Percentiles rank a stretch among this genome's conserved stretches.
Evolutionary conservation across 2,797 vertebrate species (phyloP).

Genomic region (Heliangelus exortis): DNA sequence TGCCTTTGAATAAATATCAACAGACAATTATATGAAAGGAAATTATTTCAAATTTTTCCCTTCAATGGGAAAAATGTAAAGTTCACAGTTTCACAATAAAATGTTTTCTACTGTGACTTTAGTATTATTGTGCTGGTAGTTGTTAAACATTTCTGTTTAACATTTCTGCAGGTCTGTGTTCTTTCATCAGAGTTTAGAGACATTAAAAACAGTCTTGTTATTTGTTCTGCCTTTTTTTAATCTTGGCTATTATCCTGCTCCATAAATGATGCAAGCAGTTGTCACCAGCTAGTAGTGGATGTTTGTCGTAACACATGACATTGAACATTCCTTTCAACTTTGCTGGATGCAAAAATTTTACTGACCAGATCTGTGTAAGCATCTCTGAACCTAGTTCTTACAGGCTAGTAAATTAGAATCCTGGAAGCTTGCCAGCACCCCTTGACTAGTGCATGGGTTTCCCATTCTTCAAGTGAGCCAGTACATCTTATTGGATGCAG

Average conservation of each 20-base stretch:
- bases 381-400: not conserved
- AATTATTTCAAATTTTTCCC: not conserved
- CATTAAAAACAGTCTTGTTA: not conserved
- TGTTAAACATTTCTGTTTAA: not conserved
- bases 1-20: not conserved
- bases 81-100: too few species aligned
- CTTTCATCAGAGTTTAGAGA: not conserved
- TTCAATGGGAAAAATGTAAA: not conserved
- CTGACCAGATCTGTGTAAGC: not conserved
- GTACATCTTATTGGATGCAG: not conserved
- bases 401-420: not conserved
- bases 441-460: not conserved
- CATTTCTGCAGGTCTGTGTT: not conserved
- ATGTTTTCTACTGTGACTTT: not conserved
- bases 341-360: not conserved
- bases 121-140: not conserved
- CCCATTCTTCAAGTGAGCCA: not conserved
- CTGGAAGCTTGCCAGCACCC: not conserved
- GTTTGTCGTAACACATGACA: not conserved
- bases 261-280: not conserved
- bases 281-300: not conserved
- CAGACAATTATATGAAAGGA: not conserved
- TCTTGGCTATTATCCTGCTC: not conserved
- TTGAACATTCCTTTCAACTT: not conserved
- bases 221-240: not conserved